Base-by-base conservation (phyloP, 2,797 vertebrate genomes). In the Eleutherodactylus coqui region DNA sequence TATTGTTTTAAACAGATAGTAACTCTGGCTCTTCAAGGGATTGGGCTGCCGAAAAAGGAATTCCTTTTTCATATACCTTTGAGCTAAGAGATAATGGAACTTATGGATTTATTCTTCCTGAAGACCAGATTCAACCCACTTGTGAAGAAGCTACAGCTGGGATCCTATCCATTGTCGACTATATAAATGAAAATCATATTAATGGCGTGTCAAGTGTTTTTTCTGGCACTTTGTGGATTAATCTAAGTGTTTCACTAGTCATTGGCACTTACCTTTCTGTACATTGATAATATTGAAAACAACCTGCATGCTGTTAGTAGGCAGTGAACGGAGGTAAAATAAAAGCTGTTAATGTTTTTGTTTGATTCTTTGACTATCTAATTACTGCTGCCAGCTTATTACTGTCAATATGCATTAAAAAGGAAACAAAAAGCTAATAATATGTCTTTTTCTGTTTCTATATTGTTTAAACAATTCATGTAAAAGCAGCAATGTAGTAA, bases 1-100 rank as follows among this genome's bases (percentile, higher is more conserved):
- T 24, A 16, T 83, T 55, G 49, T 53, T 16, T 51, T 62, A 41
- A 67, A 32, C 90, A 97, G 96, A 97, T 83, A 1, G 16, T 21
- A 93, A 94, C 80, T 97, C 96, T 0, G 96, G 96, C 2, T 96
- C 95, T 0, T 97, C 96, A 9, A 91, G 93, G 84, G 96, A 97
- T 91, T 97, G 96, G 95, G 94, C 95, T 11, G 87, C 88, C n/a
- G 88, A 89, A 10, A 93, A 93, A 8, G 94, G 94, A 43, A 96
- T 98, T 89, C 94, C 95, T 0, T 91, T 95, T 78, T 67, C 93
- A 70, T 97, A 94, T 89, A 97, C 96, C 0, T 97, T 97, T 69
- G 96, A 97, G 90, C 92, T 97, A 75, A 92, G 95, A 79, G 96
- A 97, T 86, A 92, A 90, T 0, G 96, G 96, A 0, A 24, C 88